Percentiles rank a stretch among this genome's conserved stretches.
phyloP scores from a whole-genome alignment of 1,140 invertebrate genomes.

The Andricus grossulariae region DNA sequence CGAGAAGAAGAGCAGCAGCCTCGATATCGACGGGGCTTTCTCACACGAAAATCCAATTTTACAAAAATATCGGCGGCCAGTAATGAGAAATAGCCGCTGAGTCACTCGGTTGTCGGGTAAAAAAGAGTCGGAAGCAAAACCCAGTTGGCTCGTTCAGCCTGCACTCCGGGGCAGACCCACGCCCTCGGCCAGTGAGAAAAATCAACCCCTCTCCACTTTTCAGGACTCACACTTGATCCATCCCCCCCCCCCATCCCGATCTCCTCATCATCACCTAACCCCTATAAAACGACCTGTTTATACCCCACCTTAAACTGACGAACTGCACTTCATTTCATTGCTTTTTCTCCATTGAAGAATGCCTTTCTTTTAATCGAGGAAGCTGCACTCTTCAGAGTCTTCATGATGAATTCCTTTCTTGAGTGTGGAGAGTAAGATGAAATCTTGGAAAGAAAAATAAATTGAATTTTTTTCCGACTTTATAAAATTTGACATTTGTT shows the following conservation, averaged over 20 bases:
- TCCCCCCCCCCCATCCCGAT: background rate
- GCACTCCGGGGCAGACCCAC: slow-evolving; percentile 35
- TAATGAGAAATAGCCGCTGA: slow-evolving; percentile 62
- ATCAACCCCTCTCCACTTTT: slow-evolving; percentile 42
- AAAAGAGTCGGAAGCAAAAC: slow-evolving; percentile 52
- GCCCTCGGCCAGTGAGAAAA: slow-evolving; percentile 50
- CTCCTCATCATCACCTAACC: background rate
- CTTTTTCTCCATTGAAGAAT: too few species aligned
- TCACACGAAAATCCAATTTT: slow-evolving; percentile 65
- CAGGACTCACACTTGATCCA: background rate
- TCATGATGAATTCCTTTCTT: too few species aligned
- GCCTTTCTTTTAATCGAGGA: too few species aligned
- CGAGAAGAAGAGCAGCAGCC: background rate
- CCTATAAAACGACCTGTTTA: too few species aligned
- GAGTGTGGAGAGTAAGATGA: too few species aligned
- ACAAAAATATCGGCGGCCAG: slow-evolving; percentile 61
- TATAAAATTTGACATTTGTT: too few species aligned
- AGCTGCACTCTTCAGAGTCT: too few species aligned
- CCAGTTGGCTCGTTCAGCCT: slow-evolving; percentile 37
- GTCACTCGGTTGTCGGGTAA: slow-evolving; percentile 51
- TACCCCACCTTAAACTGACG: too few species aligned
- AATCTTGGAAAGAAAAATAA: too few species aligned
- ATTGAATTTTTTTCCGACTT: too few species aligned
- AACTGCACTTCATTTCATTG: too few species aligned
- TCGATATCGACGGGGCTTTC: slow-evolving; percentile 39